Conservation (phyloP, 2,113 vertebrate genomes). For the Passer montanus region DNA sequence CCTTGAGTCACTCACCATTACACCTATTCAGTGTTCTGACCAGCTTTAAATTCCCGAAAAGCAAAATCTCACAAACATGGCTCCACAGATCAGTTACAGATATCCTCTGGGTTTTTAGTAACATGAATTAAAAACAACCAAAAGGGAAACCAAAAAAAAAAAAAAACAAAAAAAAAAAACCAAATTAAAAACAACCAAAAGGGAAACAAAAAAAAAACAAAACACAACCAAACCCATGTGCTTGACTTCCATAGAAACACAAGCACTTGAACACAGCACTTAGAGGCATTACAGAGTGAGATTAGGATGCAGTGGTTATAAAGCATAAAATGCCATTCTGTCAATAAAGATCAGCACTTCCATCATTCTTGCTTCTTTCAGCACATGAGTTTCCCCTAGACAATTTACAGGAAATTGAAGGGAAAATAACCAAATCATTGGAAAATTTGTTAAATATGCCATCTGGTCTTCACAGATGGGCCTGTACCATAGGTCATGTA, state of each 20-base stretch:
- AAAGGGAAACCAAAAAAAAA: too few relatives aligned
- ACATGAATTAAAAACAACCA: background rate
- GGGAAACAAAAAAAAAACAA: too few relatives aligned
- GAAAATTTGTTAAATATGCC: slow-evolving; percentile 19
- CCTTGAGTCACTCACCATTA: background rate
- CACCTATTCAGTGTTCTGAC: background rate
- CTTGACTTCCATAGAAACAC: background rate
- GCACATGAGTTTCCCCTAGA: background rate
- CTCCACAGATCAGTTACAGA: background rate
- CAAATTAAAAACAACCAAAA: too few relatives aligned
- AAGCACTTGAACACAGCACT: background rate
- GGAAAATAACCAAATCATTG: slow-evolving; percentile 31
- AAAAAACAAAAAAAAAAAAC: too few relatives aligned
- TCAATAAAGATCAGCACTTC: slow-evolving; percentile 35
- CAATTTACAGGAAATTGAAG: slow-evolving; percentile 47
- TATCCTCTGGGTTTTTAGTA: background rate
- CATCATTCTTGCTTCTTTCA: slow-evolving; percentile 28
- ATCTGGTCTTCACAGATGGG: slow-evolving; percentile 43
- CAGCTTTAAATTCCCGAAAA: background rate
- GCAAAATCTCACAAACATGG: background rate
- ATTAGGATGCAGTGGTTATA: background rate
- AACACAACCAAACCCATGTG: too few relatives aligned
- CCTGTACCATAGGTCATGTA: background rate
- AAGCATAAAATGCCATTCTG: background rate
- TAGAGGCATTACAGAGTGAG: background rate